Percentiles rank a stretch among this genome's conserved stretches.
Evolutionary conservation across 2,113 vertebrate species (phyloP).

Genomic region (Lasiurus borealis): DNA sequence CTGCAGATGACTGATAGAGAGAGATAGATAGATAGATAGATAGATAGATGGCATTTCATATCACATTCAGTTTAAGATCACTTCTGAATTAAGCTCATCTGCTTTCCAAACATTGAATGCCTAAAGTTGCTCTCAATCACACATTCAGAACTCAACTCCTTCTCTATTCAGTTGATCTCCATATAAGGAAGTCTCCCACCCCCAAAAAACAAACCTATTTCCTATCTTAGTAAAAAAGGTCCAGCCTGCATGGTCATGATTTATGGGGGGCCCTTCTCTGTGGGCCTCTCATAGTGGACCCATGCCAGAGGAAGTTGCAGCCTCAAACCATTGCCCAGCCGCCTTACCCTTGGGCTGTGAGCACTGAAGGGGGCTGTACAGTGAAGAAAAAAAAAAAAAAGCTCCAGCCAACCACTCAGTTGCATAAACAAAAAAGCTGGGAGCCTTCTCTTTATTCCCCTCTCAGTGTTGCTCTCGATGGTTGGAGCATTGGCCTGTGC

Average conservation of each 20-base stretch:
- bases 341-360: no score
- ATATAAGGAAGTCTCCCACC: neutral
- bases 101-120: neutral
- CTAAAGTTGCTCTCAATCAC: neutral
- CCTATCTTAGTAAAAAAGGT: neutral
- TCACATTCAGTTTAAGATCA: slow-evolving; percentile 29
- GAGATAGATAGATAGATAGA: no score
- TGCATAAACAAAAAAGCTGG: slow-evolving; percentile 17
- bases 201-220: neutral
- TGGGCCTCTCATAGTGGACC: no score
- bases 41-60: neutral
- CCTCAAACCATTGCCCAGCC: no score
- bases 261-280: no score
- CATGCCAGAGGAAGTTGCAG: no score
- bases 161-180: neutral
- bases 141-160: slow-evolving; percentile 31
- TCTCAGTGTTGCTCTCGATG: neutral
- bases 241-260: neutral
- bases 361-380: no score
- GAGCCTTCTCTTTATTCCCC: neutral
- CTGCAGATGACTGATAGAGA: neutral
- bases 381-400: neutral
- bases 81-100: neutral
- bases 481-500: neutral
- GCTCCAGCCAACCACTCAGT: neutral